Conservation (phyloP, 1,140 invertebrate species). For the Rhopalosiphum maidis region DNA sequence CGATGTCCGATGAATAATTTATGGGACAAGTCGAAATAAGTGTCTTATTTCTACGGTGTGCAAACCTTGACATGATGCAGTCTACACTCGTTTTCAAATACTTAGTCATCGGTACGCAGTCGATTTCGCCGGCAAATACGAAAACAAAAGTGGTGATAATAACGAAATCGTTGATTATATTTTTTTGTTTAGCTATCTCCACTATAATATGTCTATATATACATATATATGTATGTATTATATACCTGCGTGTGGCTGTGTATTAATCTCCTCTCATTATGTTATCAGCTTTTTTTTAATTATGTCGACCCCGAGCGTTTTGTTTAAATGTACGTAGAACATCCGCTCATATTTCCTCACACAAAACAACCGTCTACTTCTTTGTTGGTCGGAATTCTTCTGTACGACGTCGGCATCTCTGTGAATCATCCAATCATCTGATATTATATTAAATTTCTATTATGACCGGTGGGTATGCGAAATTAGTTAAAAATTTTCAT, state of each 20-base stretch:
- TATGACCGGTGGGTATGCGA: background rate
- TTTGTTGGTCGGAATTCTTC: conserved; percentile 11
- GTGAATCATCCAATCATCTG: background rate
- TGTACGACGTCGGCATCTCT: background rate
- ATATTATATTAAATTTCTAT: background rate
- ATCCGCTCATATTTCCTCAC: background rate
- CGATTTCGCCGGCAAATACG: background rate
- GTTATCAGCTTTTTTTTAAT: conserved; percentile 11
- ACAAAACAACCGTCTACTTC: background rate
- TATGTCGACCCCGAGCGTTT: background rate
- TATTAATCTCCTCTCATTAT: background rate
- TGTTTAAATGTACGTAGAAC: background rate
- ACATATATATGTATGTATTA: background rate
- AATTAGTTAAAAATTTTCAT: background rate
- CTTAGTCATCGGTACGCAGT: background rate
- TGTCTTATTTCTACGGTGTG: background rate
- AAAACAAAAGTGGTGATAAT: background rate
- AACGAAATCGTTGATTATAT: background rate
- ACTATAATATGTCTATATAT: no score
- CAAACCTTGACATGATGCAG: background rate
- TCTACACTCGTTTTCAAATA: background rate
- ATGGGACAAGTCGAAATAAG: background rate
- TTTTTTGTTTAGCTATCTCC: background rate
- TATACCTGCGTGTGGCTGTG: background rate
- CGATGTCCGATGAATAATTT: background rate